Conservation (phyloP, 2,888 invertebrate species). For the Phalera bucephala region DNA sequence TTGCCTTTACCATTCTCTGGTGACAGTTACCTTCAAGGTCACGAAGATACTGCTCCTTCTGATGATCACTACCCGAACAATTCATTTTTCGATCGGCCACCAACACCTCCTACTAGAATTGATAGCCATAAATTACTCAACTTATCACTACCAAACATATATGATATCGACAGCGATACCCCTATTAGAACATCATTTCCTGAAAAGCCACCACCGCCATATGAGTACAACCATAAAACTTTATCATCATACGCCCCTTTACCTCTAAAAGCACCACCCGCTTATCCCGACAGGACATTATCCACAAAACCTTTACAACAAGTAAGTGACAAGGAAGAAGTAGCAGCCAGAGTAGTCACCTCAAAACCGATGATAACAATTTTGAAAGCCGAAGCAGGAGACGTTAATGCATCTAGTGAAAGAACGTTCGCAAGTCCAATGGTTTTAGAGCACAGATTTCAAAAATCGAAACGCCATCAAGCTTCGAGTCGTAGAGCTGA, state of each 20-base stretch:
- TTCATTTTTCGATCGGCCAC: slow-evolving; percentile 82
- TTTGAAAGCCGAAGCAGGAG: slow-evolving; percentile 89
- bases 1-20: slow-evolving; percentile 84
- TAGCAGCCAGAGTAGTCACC: slow-evolving; percentile 89
- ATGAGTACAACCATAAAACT: slow-evolving; percentile 85
- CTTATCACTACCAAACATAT: slow-evolving; percentile 72
- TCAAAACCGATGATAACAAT: slow-evolving; percentile 90
- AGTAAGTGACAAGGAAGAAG: slow-evolving; percentile 83
- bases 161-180: slow-evolving; percentile 59
- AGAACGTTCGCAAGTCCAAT: slow-evolving; percentile 78
- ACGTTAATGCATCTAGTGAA: slow-evolving; percentile 85
- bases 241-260: slow-evolving; percentile 54
- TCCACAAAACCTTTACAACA: slow-evolving; percentile 43
- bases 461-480: slow-evolving; percentile 75
- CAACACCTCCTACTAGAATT: slow-evolving; percentile 87
- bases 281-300: slow-evolving; percentile 80
- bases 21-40: slow-evolving; percentile 83
- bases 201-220: slow-evolving; percentile 86
- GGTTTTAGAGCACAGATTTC: slow-evolving; percentile 75
- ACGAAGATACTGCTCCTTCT: slow-evolving; percentile 84
- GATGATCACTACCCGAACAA: slow-evolving; percentile 78
- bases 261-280: slow-evolving; percentile 85
- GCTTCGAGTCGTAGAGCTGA: slow-evolving; percentile 84
- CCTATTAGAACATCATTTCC: slow-evolving; percentile 47
- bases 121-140: slow-evolving; percentile 83